Evolutionary conservation across 2,888 invertebrate species (phyloP).

Genomic region (Pheosia tremula): DNA sequence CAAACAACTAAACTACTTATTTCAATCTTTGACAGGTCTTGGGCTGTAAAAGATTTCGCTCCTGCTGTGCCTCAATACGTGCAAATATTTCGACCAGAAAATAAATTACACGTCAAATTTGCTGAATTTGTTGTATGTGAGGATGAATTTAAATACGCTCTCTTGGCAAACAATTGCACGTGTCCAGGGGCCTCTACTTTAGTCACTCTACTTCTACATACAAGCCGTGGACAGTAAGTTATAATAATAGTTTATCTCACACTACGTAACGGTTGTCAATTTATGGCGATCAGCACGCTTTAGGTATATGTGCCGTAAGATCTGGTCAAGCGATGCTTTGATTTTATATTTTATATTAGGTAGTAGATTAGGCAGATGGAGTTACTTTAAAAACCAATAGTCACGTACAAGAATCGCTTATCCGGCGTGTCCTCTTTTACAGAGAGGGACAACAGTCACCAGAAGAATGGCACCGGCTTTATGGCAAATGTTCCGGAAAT

Average conservation of each 20-base stretch:
- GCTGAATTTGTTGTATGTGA: constrained; percentile 99
- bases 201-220: constrained; percentile 97
- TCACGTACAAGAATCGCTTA: not conserved
- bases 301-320: too few relatives aligned
- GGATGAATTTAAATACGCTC: constrained; percentile 99
- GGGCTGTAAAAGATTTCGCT: constrained; percentile 99
- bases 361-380: too few relatives aligned
- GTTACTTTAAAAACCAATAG: too few relatives aligned
- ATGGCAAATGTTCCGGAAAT: constrained; percentile 99
- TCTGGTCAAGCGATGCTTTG: too few relatives aligned
- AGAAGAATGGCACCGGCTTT: constrained; percentile 99
- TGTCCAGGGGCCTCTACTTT: constrained; percentile 99
- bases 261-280: too few relatives aligned
- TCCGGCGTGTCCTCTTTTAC: constrained; percentile 23
- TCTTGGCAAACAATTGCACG: constrained; percentile 98
- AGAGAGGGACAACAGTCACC: constrained; percentile 97
- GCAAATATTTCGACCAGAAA: constrained; percentile 99
- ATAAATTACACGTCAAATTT: constrained; percentile 99
- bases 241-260: not conserved
- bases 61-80: constrained; percentile 98
- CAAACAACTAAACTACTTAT: too few relatives aligned
- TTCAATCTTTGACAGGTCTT: constrained; percentile 86
- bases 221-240: constrained; percentile 98
- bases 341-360: too few relatives aligned
- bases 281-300: too few relatives aligned